phyloP scores from a whole-genome alignment of 1,140 invertebrate species.

The Hycleus phaleratus region DNA sequence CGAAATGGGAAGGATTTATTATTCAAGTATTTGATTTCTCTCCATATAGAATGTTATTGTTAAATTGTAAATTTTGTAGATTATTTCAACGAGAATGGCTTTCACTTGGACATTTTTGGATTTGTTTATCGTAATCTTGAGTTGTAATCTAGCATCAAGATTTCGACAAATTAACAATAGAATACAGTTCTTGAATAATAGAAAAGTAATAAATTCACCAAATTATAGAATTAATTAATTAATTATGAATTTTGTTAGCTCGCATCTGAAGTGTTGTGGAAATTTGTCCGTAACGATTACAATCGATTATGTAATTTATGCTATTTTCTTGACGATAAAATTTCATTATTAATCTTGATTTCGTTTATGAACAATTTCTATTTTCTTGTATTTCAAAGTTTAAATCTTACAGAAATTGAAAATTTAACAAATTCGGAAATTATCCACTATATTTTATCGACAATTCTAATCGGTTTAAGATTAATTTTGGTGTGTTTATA shows the following conservation, averaged over 20 bases:
- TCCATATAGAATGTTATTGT: neutral
- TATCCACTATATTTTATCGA: neutral
- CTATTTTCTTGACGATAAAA: conserved; percentile 1
- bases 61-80: neutral
- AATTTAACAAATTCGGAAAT: neutral
- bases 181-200: neutral
- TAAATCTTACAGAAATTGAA: neutral
- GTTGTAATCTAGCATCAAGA: neutral
- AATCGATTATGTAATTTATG: conserved; percentile 3
- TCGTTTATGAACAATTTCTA: conserved; percentile 8
- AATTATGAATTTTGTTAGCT: neutral
- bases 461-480: neutral
- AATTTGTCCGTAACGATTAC: neutral
- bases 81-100: conserved; percentile 1
- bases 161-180: conserved; percentile 2
- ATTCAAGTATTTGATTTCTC: too few species aligned
- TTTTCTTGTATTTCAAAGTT: conserved; percentile 8
- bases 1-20: neutral
- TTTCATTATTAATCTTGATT: neutral
- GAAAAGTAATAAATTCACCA: neutral
- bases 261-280: neutral
- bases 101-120: conserved; percentile 8
- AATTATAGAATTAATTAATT: neutral
- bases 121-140: conserved; percentile 3
- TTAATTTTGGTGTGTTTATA: conserved; percentile 2